Conservation (phyloP, 2,113 vertebrate genomes). For the Ploceus nigricollis region DNA sequence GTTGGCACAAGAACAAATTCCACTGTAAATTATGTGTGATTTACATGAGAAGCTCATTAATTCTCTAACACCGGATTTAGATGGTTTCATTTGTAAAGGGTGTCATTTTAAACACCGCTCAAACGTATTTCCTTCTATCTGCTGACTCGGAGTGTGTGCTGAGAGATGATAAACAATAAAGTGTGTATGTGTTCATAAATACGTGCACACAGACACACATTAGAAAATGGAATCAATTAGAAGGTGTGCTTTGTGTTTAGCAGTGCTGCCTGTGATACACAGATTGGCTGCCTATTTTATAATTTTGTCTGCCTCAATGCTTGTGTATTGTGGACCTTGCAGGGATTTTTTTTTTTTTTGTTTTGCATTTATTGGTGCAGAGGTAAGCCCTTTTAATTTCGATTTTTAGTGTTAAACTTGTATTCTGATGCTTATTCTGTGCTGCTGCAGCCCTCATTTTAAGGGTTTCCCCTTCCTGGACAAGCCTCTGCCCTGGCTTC, state of each 20-base stretch:
- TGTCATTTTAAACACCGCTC: conserved; percentile 63
- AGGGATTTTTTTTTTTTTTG: not conserved
- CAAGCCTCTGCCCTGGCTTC: rapidly evolving
- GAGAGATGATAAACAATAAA: conserved; percentile 30
- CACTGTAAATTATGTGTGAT: conserved; percentile 78
- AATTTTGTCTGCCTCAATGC: not conserved
- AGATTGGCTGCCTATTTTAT: not conserved
- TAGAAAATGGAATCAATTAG: not conserved
- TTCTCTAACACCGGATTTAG: conserved; percentile 74
- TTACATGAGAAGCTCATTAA: conserved; percentile 82
- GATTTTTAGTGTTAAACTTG: not conserved
- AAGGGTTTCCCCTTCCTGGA: not conserved
- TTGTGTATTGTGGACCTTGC: rapidly evolving
- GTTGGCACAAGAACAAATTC: conserved; percentile 78
- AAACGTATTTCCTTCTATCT: conserved; percentile 40
- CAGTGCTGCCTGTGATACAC: not conserved
- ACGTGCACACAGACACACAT: not conserved
- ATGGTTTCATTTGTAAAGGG: conserved; percentile 72
- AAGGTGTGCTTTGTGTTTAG: not conserved
- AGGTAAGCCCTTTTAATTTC: not conserved
- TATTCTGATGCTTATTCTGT: not conserved
- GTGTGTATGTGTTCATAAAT: not conserved
- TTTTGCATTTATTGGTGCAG: rapidly evolving
- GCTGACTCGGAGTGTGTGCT: conserved; percentile 32
- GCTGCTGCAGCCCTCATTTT: not conserved